Base-by-base conservation (phyloP, 1,140 invertebrate genomes). In the Dicyema japonicum region DNA sequence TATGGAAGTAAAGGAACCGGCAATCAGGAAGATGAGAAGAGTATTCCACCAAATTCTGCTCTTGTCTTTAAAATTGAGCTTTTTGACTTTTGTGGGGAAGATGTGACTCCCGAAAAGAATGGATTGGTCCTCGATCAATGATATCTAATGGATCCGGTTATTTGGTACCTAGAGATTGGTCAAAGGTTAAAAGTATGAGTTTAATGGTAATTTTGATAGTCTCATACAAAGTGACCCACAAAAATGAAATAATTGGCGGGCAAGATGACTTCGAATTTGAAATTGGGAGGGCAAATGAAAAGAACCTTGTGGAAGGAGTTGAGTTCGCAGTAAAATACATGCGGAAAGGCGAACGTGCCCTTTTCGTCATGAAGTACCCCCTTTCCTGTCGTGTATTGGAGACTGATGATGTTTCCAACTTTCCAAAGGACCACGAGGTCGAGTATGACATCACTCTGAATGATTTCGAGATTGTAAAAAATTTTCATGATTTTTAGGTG, bases 41-140 rank as follows among this genome's bases (percentile, higher is more conserved):
- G n/a, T n/a, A 27, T 27, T 22, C 26, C 26, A 11, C n/a, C 26
- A 5, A 27, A 27, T 27, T 17, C 26, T 4, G 15, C 26, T 4
- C 18, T 27, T 5, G 26, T 25, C 11, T 30, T 30, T 19, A n/a
- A 27, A n/a, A 30, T 30, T 16, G 21, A 27, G 5, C 9, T 30
- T 7, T 25, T 30, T 30, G 22, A 19, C 5, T 30, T n/a, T 9
- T 12, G 26, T 13, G 29, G 29, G 4, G 18, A 30, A 27, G 29
- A 30, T 27, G 18, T 30, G 9, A 25, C n/a, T 13, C 14, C 14
- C 4, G 12, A 15, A 5, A 30, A 30, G 19, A 23, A 30, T 26
- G 16, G 9, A 5, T 12, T 11, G 5, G 18, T 30, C n/a, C 16
- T 14, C 11, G 26, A 17, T 14, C 22, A 7, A 18, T 24, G 7